Conservation (phyloP, 2,113 vertebrate species). For the Scytalopus superciliaris region DNA sequence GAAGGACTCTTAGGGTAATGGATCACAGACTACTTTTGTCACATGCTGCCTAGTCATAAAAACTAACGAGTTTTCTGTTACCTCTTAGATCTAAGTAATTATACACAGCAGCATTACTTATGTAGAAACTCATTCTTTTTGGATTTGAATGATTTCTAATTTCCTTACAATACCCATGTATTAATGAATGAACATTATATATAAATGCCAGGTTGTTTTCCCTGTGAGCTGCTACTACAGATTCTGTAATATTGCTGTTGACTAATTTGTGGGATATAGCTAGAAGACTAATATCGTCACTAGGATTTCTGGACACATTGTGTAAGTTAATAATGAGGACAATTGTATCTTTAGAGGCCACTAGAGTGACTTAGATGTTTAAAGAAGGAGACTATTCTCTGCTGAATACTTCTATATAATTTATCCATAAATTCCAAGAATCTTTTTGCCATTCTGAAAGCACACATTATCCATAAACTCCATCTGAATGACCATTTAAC, state of each 20-base stretch:
- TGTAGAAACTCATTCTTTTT: neutral
- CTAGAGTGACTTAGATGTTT: neutral
- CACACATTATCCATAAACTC: neutral
- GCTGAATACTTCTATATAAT: neutral
- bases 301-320: neutral
- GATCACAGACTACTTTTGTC: neutral
- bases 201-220: neutral
- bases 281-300: neutral
- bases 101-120: neutral
- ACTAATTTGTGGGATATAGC: accelerated
- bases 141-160: neutral
- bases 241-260: neutral
- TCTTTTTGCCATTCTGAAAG: neutral
- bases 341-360: neutral
- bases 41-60: neutral
- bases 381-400: neutral
- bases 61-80: neutral
- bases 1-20: neutral
- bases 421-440: neutral
- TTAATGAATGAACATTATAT: neutral
- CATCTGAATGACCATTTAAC: neutral
- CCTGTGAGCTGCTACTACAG: neutral
- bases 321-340: neutral
- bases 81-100: neutral
- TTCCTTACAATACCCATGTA: neutral